These are phyloP conservation scores for Platycercus adscitus DNA, from an alignment of 2,113 vertebrate genomes.

Conservation along the genomic window DNA sequence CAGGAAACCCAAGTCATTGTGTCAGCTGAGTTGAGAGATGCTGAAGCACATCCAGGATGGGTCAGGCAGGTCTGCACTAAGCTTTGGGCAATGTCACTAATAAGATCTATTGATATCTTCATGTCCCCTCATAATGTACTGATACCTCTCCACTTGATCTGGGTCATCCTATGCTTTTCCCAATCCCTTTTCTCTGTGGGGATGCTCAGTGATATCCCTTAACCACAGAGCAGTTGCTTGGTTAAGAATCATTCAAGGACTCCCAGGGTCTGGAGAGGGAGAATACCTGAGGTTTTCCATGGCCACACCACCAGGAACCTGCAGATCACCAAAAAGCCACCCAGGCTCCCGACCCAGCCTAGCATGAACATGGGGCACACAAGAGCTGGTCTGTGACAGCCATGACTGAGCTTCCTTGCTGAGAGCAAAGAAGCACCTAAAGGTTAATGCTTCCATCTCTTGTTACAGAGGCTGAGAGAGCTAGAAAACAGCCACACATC, in stretches of 20 bases:
- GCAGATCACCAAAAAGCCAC: not conserved
- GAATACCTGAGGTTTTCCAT: not conserved
- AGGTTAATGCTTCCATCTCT: not conserved
- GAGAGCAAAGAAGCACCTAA: not conserved
- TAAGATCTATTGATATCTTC: not conserved
- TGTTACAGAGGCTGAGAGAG: not conserved
- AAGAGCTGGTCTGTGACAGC: not conserved
- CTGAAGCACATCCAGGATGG: not conserved
- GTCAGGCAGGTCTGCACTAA: not conserved
- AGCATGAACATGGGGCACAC: not conserved
- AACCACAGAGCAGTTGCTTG: not conserved
- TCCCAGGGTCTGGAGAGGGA: not conserved
- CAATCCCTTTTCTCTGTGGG: not conserved
- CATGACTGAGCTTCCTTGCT: fast-evolving
- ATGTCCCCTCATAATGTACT: not conserved
- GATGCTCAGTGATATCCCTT: not conserved
- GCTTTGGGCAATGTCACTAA: not conserved
- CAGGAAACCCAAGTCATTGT: fast-evolving
- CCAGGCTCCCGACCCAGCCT: not conserved
- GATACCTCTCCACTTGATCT: not conserved
- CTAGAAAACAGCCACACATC: not conserved
- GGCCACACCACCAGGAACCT: not conserved
- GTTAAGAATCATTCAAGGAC: not conserved
- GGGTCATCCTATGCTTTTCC: not conserved
- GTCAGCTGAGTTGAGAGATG: not conserved